Evolutionary conservation across 2,113 vertebrate species (phyloP), one percentile per base, ranked within the genome.

Genomic region (Gallinago paraguaiae): DNA sequence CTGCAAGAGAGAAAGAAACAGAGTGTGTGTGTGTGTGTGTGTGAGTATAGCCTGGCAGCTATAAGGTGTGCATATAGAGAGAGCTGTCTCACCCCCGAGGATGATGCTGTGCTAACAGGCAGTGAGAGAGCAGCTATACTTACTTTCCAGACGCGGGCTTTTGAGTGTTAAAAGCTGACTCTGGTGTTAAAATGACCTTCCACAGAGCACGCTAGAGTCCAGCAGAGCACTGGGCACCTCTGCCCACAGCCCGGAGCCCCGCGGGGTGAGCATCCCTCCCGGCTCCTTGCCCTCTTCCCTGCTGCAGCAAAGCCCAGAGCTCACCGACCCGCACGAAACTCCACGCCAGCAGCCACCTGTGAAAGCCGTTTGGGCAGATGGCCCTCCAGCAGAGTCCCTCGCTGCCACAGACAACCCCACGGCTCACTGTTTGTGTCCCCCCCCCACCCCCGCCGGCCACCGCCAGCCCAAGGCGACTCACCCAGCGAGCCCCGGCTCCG

Each of bases 1-100:
- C 86, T 33, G 56, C 48, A 43, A 57, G 56, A 78, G 27, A 37
- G 64, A 57, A 53, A 76, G 59, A 57, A 35, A 17, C 9, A 41
- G 68, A 53, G 68, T 0, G 12, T 8, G 45, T 6, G 19, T 20
- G 46, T 18, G 9, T 46, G 46, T 22, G 46, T 48, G 2, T 28
- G n/a, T 8, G 45, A 31, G 65, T 2, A 2, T 31, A 17, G 76
- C 37, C 91, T 91, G 13, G 2, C 83, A 88, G 85, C 75, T 76
- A 4, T 12, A 69, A 78, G 56, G 35, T 37, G 87, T 92, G 97
- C 97, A 97, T 96, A 97, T 98, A 97, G 97, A 97, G 97, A 92
- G 3, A 86, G 92, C 95, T 97, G 93, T 82, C 96, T 97, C 97
- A 97, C 96, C 96, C 83, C 90, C 57, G 70, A 94, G 95, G 95